Base-by-base conservation (phyloP, 1,140 invertebrate genomes). In the Drosophila suzukii region DNA sequence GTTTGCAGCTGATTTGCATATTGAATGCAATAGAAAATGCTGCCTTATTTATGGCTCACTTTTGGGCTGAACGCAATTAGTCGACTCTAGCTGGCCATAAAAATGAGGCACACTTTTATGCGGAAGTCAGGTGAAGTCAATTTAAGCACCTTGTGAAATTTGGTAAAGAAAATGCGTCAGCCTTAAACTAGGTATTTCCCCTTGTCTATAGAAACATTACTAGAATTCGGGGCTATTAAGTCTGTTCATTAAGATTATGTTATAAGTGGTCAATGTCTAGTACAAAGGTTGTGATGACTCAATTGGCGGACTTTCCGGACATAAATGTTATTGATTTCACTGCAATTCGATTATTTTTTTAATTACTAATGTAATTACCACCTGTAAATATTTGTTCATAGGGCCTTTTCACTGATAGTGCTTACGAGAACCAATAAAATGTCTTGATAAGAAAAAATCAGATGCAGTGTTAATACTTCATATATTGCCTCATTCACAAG, bases 1-100 rank as follows among this genome's bases (percentile, higher is more conserved):
- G 67, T 51, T 59, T 74, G 62, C 55, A 49, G 51, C 83, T 83
- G 57, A 89, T 88, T 88, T 88, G 83, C 83, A 88, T 88, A 80
- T 77, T 77, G 61, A 80, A 89, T 71, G 83, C 80, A 83, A 83
- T 88, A 53, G 57, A 47, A 85, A 76, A 50, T 51, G 50, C 53
- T n/a, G 41, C 53, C 51, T 66, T 76, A 79, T 88, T 88, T 79
- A 82, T 79, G 46, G 62, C 34, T 61, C 34, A n/a, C 66, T 71
- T 71, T 56, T 6, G 1, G 68, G 53, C 36, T 32, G 30, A 57
- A 12, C 24, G 5, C 38, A 34, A 58, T 58, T 57, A 39, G 50
- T 20, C 17, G 11, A 5, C 11, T n/a, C 15, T 13, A 3, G 7
- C 0, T 24, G 6, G 43, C 12, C n/a, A 17, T 11, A 27, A 6